Evolutionary conservation across 2,113 vertebrate genomes (phyloP).

Genomic region (Sylvietta virens): DNA sequence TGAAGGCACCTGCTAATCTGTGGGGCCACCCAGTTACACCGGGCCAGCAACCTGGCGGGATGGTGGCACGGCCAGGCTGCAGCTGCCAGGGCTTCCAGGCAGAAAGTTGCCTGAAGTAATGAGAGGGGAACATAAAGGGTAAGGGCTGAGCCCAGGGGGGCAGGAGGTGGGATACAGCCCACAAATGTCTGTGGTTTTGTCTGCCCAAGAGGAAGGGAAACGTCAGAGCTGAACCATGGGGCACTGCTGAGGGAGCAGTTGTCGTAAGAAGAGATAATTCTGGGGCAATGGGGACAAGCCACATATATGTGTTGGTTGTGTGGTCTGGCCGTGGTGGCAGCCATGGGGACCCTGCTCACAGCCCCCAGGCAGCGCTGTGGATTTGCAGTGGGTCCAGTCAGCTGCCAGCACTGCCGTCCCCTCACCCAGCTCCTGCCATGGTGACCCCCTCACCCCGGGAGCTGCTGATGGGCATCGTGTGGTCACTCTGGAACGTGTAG

Average conservation of each 20-base stretch:
- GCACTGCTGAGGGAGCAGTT: background rate
- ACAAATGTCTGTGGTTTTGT: background rate
- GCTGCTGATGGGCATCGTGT: fast-evolving
- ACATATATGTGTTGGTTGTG: fast-evolving
- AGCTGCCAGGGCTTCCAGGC: background rate
- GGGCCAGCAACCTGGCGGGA: fast-evolving
- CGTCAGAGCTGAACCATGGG: background rate
- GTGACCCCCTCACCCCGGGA: background rate
- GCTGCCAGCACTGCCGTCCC: fast-evolving
- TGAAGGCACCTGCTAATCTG: background rate
- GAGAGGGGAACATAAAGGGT: background rate
- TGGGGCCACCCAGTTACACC: background rate
- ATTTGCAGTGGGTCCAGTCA: background rate
- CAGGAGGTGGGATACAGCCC: background rate
- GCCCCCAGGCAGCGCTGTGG: background rate
- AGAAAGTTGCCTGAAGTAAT: background rate
- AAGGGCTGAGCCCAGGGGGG: background rate
- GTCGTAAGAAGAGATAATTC: background rate
- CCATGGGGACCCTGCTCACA: background rate
- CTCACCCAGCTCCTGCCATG: background rate
- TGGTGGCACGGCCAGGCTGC: fast-evolving
- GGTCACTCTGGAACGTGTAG: background rate
- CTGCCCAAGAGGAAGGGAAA: background rate
- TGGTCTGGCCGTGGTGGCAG: background rate
- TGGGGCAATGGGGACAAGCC: fast-evolving